Evolutionary conservation across 2,888 invertebrate species (phyloP).

Genomic region (Drosophila atripex): DNA sequence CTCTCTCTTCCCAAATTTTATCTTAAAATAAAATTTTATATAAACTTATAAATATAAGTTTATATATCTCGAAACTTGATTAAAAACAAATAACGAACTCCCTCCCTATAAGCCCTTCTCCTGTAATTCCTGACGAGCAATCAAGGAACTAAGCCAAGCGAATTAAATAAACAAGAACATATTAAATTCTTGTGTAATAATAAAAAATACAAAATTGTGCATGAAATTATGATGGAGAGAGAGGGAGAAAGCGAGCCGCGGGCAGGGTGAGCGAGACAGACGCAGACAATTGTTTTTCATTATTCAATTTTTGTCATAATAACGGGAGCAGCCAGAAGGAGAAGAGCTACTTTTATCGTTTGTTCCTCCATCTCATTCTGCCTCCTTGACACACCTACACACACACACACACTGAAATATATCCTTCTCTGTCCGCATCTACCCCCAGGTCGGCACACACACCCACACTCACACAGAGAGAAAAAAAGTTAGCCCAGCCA

Average conservation of each 20-base stretch:
- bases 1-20: too few species aligned
- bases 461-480: slow-evolving; percentile 52
- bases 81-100: not conserved
- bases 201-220: slow-evolving; percentile 75
- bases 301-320: slow-evolving; percentile 77
- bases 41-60: not conserved
- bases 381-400: not conserved
- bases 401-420: not conserved
- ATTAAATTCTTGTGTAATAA: slow-evolving; percentile 55
- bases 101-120: not conserved
- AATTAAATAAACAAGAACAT: slow-evolving; percentile 78
- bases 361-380: slow-evolving; percentile 4
- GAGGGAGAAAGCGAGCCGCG: slow-evolving; percentile 34
- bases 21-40: too few species aligned
- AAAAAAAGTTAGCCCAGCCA: slow-evolving; percentile 66
- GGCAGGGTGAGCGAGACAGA: slow-evolving; percentile 17
- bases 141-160: slow-evolving; percentile 79
- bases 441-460: slow-evolving; percentile 29
- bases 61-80: not conserved
- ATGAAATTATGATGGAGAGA: slow-evolving; percentile 70
- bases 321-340: slow-evolving; percentile 45
- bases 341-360: slow-evolving; percentile 33
- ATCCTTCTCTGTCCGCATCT: slow-evolving; percentile 30
- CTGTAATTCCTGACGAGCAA: slow-evolving; percentile 60
- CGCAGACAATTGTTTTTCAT: slow-evolving; percentile 79